phyloP scores from a whole-genome alignment of 1,140 invertebrate genomes.

The Drosophila nigrodunni region DNA sequence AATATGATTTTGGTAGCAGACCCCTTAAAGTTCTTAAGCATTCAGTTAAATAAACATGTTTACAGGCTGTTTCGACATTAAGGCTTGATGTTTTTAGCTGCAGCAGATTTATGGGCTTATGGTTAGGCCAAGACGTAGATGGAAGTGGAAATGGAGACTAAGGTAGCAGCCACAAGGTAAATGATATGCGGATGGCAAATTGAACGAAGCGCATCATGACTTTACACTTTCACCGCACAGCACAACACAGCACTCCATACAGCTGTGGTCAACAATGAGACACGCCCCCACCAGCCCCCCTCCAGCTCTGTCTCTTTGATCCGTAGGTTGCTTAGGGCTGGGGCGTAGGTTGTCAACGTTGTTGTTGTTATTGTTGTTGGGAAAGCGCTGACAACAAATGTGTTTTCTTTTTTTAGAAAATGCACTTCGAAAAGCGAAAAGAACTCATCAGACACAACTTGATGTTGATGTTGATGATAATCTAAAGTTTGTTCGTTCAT shows the following conservation, averaged over 20 bases:
- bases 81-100: constrained; percentile 45
- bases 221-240: constrained; percentile 70
- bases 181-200: constrained; percentile 53
- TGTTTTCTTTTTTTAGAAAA: constrained; percentile 56
- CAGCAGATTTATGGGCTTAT: constrained; percentile 54
- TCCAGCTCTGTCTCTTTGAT: constrained; percentile 37
- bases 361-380: constrained; percentile 26
- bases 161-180: constrained; percentile 57
- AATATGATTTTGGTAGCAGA: constrained; percentile 32
- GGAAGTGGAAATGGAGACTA: background rate
- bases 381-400: constrained; percentile 51
- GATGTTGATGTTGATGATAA: constrained; percentile 58
- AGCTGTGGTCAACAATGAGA: constrained; percentile 70
- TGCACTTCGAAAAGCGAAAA: constrained; percentile 73
- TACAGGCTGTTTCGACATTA: constrained; percentile 56
- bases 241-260: constrained; percentile 26
- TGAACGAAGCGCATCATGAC: constrained; percentile 59
- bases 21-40: constrained; percentile 42
- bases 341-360: constrained; percentile 49
- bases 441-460: constrained; percentile 59
- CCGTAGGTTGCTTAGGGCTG: constrained; percentile 31
- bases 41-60: constrained; percentile 64
- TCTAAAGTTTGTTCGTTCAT: constrained; percentile 49
- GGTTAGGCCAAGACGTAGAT: background rate
- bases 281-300: background rate